Evolutionary conservation across 2,888 invertebrate genomes (phyloP), one percentile per base, ranked within the genome.

Genomic region (Cylloceria caligata): DNA sequence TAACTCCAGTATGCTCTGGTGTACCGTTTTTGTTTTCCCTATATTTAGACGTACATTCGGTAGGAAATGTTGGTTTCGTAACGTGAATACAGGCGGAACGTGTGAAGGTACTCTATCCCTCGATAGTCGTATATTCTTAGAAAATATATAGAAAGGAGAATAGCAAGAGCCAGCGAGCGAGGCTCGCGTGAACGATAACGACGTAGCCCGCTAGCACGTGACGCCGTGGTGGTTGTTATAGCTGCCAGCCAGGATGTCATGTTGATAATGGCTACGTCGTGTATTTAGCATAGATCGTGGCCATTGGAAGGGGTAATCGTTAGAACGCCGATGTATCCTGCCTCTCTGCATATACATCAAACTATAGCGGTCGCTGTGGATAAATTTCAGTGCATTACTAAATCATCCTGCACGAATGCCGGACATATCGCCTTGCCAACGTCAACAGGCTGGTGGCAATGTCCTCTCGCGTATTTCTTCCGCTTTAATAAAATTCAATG

Each of bases 261-360:
- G 89, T 80, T 85, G 88, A 89, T 89, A 88, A 90, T 89, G 84
- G 87, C 76, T 80, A 42, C 69, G 74, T 77, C 69, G 78, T 78
- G 85, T 86, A 84, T 88, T 89, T 88, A 89, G 84, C 88, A 84
- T 85, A 86, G 87, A 88, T 88, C 87, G 83, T 84, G 86, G 85
- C 84, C 86, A 89, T 90, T 89, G 89, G 74, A 84, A 83, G 52
- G 79, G 86, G 87, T 88, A 88, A 88, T 90, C 88, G 81, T 89
- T 86, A 87, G 88, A 88, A 88, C 89, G 85, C 80, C 76, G 74
- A 82, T 27, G 64, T n/a, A 30, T 52, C 49, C 39, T 65, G 36
- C 39, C 47, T 69, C 27, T 49, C 42, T 49, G 34, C 24, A 16
- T 16, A 24, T 16, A 65, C 45, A 9, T 13, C n/a, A 5, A 64